A percentile compares a stretch with the other conserved stretches of the same genome.
Evolutionary conservation across 2,797 vertebrate genomes (phyloP).

Genomic region (Phylloscopus collybita): DNA sequence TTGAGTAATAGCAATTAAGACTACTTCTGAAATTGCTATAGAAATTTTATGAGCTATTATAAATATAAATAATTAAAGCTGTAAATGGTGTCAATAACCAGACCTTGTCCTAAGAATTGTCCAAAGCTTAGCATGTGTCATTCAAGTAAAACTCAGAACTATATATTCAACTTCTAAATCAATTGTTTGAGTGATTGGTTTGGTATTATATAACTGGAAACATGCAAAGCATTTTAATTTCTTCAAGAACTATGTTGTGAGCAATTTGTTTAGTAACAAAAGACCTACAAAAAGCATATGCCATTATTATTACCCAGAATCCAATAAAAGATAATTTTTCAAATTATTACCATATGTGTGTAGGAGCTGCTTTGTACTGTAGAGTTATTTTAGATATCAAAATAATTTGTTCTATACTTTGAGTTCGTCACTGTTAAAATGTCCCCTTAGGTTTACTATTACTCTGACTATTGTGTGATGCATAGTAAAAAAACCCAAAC

Average conservation of each 20-base stretch:
- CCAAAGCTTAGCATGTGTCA: neutral
- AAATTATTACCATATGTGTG: conserved; percentile 68
- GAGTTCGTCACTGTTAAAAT: conserved; percentile 52
- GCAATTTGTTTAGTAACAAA: conserved; percentile 69
- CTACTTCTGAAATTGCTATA: neutral
- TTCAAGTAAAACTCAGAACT: neutral
- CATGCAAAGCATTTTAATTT: conserved; percentile 65
- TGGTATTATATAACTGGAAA: conserved; percentile 41
- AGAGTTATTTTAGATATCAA: conserved; percentile 65
- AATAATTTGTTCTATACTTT: conserved; percentile 73
- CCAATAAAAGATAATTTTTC: conserved; percentile 65
- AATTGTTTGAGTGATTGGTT: conserved; percentile 27
- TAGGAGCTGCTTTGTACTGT: conserved; percentile 54
- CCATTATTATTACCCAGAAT: conserved; percentile 65
- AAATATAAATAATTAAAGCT: neutral
- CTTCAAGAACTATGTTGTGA: conserved; percentile 60
- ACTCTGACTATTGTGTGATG: conserved; percentile 46
- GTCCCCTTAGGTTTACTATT: conserved; percentile 41
- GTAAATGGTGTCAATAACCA: neutral
- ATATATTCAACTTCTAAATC: neutral
- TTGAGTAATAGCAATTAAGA: neutral
- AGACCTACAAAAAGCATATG: conserved; percentile 58
- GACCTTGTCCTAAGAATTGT: neutral
- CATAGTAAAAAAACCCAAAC: conserved; percentile 28
- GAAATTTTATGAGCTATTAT: neutral